A percentile compares a stretch with the other conserved stretches of the same genome.
Conservation (phyloP, 2,797 vertebrate genomes). For the Diceros bicornis region DNA sequence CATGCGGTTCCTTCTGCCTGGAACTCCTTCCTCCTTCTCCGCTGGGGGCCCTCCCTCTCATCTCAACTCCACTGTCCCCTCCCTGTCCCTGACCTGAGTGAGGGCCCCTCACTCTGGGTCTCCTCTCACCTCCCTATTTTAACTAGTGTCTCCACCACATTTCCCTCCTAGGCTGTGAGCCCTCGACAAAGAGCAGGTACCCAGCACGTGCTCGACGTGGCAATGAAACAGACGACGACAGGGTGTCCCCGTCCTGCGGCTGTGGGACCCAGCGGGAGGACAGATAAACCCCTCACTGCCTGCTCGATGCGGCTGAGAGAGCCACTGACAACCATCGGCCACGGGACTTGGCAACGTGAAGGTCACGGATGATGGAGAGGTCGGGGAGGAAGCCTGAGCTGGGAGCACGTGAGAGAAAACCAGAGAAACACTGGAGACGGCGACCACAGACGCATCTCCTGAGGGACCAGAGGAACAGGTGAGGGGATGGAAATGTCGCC, state of each 20-base stretch:
- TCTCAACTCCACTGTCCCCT: not conserved
- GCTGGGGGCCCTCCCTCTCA: not conserved
- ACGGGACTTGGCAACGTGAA: not conserved
- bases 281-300: rapidly evolving
- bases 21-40: not conserved
- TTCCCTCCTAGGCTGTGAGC: not conserved
- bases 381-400: not conserved
- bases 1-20: not conserved
- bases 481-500: rapidly evolving
- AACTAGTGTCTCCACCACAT: not conserved
- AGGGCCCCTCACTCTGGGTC: not conserved
- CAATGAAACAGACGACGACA: rapidly evolving
- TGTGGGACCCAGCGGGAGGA: not conserved
- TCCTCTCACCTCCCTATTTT: not conserved
- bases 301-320: not conserved
- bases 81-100: not conserved
- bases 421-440: rapidly evolving
- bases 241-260: rapidly evolving
- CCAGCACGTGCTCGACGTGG: rapidly evolving
- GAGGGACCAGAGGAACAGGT: not conserved
- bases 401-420: rapidly evolving
- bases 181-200: rapidly evolving
- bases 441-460: not conserved
- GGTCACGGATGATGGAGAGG: not conserved
- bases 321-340: not conserved